These are phyloP conservation scores for Nylanderia fulva DNA, from an alignment of 1,140 invertebrate species.

Conservation along the genomic window DNA sequence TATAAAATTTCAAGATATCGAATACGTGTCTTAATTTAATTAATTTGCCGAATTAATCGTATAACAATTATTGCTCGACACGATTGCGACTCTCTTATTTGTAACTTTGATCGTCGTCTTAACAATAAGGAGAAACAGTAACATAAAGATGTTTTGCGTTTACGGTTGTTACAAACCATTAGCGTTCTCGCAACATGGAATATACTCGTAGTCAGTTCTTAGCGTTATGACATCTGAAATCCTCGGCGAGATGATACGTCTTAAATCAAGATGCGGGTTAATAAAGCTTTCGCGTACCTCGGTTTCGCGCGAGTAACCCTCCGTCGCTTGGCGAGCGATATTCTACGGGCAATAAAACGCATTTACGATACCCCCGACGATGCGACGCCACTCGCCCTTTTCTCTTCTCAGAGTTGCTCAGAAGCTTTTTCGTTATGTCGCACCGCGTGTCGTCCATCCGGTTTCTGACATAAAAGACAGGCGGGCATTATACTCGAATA, in stretches of 20 bases:
- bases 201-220: constrained; percentile 19
- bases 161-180: constrained; percentile 19
- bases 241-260: constrained; percentile 58
- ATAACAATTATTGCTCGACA: not conserved
- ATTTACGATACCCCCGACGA: constrained; percentile 68
- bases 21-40: not conserved
- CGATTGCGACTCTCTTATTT: not conserved
- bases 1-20: not conserved
- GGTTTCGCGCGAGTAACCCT: constrained; percentile 57
- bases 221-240: constrained; percentile 68
- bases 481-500: not conserved
- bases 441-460: not conserved
- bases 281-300: constrained; percentile 66
- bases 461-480: constrained; percentile 8
- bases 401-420: constrained; percentile 42
- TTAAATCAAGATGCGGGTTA: constrained; percentile 72
- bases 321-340: constrained; percentile 34
- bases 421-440: constrained; percentile 25
- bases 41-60: not conserved
- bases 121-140: not conserved
- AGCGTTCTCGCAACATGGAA: not conserved
- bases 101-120: not conserved
- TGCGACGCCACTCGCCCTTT: constrained; percentile 39
- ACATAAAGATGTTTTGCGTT: constrained; percentile 11
- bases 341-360: constrained; percentile 68